A percentile compares a stretch with the other conserved stretches of the same genome.
These are phyloP conservation scores for Carcina quercana DNA, from an alignment of 2,888 invertebrate species.

Conservation along the genomic window DNA sequence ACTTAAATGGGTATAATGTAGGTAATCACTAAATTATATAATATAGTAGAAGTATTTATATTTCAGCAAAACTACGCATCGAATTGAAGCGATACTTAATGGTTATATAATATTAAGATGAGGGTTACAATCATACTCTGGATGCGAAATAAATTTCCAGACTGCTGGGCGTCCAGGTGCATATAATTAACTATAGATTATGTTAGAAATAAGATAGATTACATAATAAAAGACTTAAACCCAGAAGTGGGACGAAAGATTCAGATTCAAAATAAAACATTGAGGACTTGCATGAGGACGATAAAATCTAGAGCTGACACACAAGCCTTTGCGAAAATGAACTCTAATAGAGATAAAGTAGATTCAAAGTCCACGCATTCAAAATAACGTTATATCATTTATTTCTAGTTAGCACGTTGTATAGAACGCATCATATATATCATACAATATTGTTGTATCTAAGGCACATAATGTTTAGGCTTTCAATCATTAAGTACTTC, in stretches of 20 bases:
- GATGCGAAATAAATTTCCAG: conserved; percentile 57
- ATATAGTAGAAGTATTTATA: conserved; percentile 56
- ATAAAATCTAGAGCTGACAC: conserved; percentile 36
- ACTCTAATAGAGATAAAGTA: conserved; percentile 52
- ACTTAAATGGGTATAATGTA: conserved; percentile 67
- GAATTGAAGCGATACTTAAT: conserved; percentile 67
- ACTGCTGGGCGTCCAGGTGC: conserved; percentile 45
- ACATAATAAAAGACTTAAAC: not conserved
- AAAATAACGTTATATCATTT: conserved; percentile 65
- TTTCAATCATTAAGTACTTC: conserved; percentile 70
- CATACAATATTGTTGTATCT: conserved; percentile 76
- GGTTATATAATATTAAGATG: conserved; percentile 58
- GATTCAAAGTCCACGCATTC: conserved; percentile 54
- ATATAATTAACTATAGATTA: conserved; percentile 18
- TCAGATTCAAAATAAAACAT: conserved; percentile 17
- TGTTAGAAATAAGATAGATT: conserved; percentile 1
- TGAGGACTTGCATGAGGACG: conserved; percentile 19
- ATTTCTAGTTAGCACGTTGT: conserved; percentile 74
- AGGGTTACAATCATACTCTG: conserved; percentile 53
- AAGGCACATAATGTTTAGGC: conserved; percentile 76
- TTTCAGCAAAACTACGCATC: conserved; percentile 68
- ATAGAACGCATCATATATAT: conserved; percentile 74
- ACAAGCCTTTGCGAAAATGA: conserved; percentile 60
- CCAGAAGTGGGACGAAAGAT: conserved; percentile 20
- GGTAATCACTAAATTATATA: conserved; percentile 68